Evolutionary conservation across 2,888 invertebrate genomes (phyloP), one percentile per base, ranked within the genome.

Genomic region (Coleophora deauratella): DNA sequence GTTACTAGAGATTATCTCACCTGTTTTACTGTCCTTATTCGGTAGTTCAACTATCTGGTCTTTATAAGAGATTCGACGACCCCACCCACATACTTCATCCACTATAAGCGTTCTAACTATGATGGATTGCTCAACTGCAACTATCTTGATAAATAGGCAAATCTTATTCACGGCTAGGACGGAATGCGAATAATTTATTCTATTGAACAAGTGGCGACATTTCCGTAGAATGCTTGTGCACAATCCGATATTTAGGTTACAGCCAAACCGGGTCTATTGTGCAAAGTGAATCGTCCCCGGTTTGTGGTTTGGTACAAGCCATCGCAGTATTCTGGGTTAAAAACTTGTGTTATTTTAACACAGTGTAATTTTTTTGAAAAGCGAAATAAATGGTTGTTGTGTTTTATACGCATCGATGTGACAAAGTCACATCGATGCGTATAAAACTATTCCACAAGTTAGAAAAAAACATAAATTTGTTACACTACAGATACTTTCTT

Each of bases 181-280:
- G 36, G 45, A 48, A 50, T 46, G 45, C 44, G 43, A 45, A 67
- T 69, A 71, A 67, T 67, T 65, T 70, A 72, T 74, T 68, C 59
- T 65, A 68, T 67, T 57, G 62, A 64, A 66, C 70, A 73, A 70
- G 66, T 65, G 61, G 59, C 46, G 53, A 59, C 60, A 59, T 73
- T 73, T 67, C 65, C 66, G 62, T 61, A 62, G 64, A 62, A 57
- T 43, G 59, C 61, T 62, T 62, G 63, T 65, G 57, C 64, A 72
- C 74, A 77, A 78, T 73, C 62, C 69, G 72, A 81, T 80, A 80
- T 81, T 81, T 81, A 80, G 81, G 80, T 80, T 78, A 78, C 74
- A 68, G 62, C 67, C 74, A 76, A 80, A 80, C 77, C 64, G 62
- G 72, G 72, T 72, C 75, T 75, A 80, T 79, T 81, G 77, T 79